Percentiles rank a stretch among this genome's conserved stretches.
phyloP scores from a whole-genome alignment of 2,797 vertebrate genomes.

The Falco naumanni region DNA sequence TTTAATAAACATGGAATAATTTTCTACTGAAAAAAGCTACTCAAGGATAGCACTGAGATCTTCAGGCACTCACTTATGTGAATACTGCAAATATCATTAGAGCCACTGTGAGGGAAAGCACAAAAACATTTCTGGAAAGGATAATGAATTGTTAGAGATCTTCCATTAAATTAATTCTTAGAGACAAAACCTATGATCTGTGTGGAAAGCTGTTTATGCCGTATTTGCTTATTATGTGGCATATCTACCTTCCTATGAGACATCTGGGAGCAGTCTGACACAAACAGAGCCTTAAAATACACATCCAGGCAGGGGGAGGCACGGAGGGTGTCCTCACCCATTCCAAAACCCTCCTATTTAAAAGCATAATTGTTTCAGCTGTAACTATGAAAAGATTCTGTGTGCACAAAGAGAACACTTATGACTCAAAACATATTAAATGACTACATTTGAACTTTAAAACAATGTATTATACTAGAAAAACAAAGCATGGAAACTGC shows the following conservation, averaged over 20 bases:
- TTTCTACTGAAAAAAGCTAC: neutral
- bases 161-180: neutral
- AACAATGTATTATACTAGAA: neutral
- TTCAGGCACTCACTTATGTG: neutral
- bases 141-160: neutral
- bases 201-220: neutral
- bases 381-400: neutral
- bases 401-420: neutral
- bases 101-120: neutral
- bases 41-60: neutral
- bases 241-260: neutral
- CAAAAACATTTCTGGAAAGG: neutral
- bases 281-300: neutral
- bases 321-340: neutral
- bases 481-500: slow-evolving; percentile 2
- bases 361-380: neutral
- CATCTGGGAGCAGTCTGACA: neutral
- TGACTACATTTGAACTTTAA: slow-evolving; percentile 22
- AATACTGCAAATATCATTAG: neutral
- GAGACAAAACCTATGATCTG: neutral
- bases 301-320: neutral
- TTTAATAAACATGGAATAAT: neutral
- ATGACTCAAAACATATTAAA: slow-evolving; percentile 31
- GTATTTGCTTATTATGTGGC: neutral
- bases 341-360: neutral